Base-by-base conservation (phyloP, 2,797 vertebrate genomes). In the Esox masquinongy region DNA sequence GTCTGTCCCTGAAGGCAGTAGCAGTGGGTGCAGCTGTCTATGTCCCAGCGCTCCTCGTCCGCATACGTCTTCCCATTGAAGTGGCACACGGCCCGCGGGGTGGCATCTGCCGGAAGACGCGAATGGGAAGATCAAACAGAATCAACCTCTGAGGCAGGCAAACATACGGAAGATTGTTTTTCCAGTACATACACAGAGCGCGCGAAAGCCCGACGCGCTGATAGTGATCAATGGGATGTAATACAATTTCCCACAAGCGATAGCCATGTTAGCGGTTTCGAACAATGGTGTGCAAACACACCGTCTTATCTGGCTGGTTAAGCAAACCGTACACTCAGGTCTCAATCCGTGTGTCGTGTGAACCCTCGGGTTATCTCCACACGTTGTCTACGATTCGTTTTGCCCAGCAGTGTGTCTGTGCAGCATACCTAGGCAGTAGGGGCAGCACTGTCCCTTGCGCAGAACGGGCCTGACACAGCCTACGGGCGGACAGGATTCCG, bases 1-100 rank as follows among this genome's bases (percentile, higher is more conserved):
- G 96, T 97, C 92, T 97, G 96, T 22, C 96, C 96, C 86, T 96
- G 95, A 78, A 97, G 91, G 88, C 96, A 97, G 89, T 96, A 97
- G 91, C 96, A 97, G 87, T 97, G 96, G 0, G 96, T 97, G 88
- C 96, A 97, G 91, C 95, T 96, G 89, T 97, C 96, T 0, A 97
- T 95, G 83, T 96, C 96, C 96, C 96, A 97, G 53, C 96, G 93
- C 12, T 97, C 96, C 87, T 96, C 96, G 6, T 97, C 96, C 0
- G 94, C 93, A 0, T 96, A 97, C 0, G 93, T 94, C 84, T 95
- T 95, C 7, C 95, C 95, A 16, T 93, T 94, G 86, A 96, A 97
- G 87, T 94, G 95, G 86, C 96, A 97, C 50, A 95, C 95, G 3
- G 90, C 94, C 74, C 94, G 95, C 1, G 95, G 86, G 68, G 94